These are phyloP conservation scores for Anticlea derivata DNA, from an alignment of 2,888 invertebrate genomes.

Conservation along the genomic window DNA sequence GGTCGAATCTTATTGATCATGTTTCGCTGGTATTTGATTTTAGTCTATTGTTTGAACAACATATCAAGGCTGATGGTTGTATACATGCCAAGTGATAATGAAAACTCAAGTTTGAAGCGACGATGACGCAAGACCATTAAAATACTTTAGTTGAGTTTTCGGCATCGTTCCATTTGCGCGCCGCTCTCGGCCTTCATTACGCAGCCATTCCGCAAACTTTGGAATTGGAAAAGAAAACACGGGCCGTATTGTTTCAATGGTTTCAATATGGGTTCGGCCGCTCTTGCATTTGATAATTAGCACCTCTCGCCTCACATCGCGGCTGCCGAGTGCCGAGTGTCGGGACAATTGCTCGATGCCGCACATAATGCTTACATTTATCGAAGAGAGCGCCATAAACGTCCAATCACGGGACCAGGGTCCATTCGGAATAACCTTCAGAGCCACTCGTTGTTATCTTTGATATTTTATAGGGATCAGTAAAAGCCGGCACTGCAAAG, in stretches of 20 bases:
- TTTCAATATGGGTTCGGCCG: slow-evolving; percentile 78
- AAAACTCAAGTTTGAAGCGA: slow-evolving; percentile 82
- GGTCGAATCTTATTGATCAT: slow-evolving; percentile 73
- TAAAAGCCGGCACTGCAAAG: slow-evolving; percentile 80
- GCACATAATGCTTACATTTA: slow-evolving; percentile 69
- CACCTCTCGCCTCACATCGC: slow-evolving; percentile 69
- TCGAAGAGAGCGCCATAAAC: slow-evolving; percentile 76
- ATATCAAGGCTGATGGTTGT: slow-evolving; percentile 80
- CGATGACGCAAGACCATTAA: slow-evolving; percentile 83
- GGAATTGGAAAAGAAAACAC: slow-evolving; percentile 81
- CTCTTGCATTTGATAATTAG: slow-evolving; percentile 82
- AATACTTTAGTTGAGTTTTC: slow-evolving; percentile 78
- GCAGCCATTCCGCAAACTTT: slow-evolving; percentile 81
- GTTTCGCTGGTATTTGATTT: slow-evolving; percentile 76
- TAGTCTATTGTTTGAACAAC: slow-evolving; percentile 81
- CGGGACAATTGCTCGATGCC: slow-evolving; percentile 60
- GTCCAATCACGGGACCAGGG: slow-evolving; percentile 69
- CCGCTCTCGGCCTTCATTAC: slow-evolving; percentile 80
- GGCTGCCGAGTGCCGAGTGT: slow-evolving; percentile 28
- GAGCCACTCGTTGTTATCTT: slow-evolving; percentile 80
- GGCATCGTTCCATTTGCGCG: slow-evolving; percentile 80
- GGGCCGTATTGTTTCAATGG: slow-evolving; percentile 80
- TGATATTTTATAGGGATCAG: slow-evolving; percentile 82
- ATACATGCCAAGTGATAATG: slow-evolving; percentile 82
- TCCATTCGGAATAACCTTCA: slow-evolving; percentile 65